phyloP scores from a whole-genome alignment of 1,140 invertebrate species.

The Trichonephila inaurata region DNA sequence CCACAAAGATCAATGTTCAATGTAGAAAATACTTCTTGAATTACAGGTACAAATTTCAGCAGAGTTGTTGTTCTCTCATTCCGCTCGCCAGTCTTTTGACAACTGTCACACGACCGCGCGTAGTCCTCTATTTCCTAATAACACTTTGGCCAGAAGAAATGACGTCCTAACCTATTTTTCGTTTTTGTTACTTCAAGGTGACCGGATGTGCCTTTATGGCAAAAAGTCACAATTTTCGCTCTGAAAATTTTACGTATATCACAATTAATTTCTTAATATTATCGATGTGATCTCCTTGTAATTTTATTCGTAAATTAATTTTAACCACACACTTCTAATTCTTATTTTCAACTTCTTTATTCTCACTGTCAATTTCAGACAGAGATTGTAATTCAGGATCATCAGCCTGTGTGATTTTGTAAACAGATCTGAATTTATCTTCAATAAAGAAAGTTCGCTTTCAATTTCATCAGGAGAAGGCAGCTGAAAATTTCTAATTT shows the following conservation, averaged over 20 bases:
- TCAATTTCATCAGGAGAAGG: too few species aligned
- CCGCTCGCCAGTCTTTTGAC: neutral
- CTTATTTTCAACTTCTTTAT: too few species aligned
- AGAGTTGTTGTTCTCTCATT: neutral
- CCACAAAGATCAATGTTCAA: neutral
- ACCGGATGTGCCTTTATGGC: constrained; percentile 20
- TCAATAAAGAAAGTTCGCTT: too few species aligned
- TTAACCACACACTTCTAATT: too few species aligned
- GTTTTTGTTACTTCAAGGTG: constrained; percentile 24
- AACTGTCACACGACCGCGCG: neutral
- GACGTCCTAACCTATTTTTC: neutral
- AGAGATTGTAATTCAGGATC: too few species aligned
- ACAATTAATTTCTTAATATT: too few species aligned
- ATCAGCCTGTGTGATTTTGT: too few species aligned
- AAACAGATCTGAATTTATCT: too few species aligned
- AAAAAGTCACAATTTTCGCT: neutral
- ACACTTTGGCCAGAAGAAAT: constrained; percentile 6
- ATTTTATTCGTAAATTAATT: too few species aligned
- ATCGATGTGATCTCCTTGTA: too few species aligned
- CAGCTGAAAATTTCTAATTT: too few species aligned
- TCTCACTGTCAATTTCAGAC: too few species aligned
- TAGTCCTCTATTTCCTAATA: neutral
- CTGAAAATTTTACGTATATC: neutral
- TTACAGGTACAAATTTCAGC: constrained; percentile 33
- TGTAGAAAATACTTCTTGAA: constrained; percentile 5